Evolutionary conservation across 2,888 invertebrate genomes (phyloP).

Genomic region (Eurytoma adleriae): DNA sequence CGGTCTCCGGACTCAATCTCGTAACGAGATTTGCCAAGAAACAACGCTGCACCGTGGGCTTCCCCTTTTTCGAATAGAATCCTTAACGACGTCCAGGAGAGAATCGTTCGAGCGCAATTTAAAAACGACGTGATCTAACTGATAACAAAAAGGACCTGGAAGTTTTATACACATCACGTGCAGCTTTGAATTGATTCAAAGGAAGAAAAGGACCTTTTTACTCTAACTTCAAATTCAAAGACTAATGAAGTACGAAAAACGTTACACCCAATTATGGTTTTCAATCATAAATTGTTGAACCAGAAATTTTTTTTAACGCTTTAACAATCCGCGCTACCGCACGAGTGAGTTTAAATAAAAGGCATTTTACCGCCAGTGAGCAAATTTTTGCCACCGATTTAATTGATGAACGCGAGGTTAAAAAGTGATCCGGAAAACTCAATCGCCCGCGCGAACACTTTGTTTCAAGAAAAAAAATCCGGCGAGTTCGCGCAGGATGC

Average conservation of each 20-base stretch:
- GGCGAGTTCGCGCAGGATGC: conserved; percentile 11
- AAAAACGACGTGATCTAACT: conserved; percentile 44
- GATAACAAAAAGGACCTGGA: not conserved
- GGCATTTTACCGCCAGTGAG: not conserved
- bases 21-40: conserved; percentile 40
- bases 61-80: conserved; percentile 3
- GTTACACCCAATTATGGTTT: no score
- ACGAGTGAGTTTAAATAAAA: not conserved
- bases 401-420: no score
- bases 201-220: not conserved
- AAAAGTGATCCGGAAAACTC: no score
- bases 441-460: not conserved
- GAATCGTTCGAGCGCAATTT: conserved; percentile 17
- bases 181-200: not conserved
- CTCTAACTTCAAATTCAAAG: not conserved
- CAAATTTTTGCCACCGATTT: no score
- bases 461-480: not conserved
- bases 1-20: not conserved
- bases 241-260: not conserved
- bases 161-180: not conserved
- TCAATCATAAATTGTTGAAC: no score
- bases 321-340: no score
- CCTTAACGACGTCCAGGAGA: conserved; percentile 8
- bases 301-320: no score
- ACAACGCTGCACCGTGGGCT: not conserved